Conservation (phyloP, 2,113 vertebrate genomes). For the Lanius collurio region DNA sequence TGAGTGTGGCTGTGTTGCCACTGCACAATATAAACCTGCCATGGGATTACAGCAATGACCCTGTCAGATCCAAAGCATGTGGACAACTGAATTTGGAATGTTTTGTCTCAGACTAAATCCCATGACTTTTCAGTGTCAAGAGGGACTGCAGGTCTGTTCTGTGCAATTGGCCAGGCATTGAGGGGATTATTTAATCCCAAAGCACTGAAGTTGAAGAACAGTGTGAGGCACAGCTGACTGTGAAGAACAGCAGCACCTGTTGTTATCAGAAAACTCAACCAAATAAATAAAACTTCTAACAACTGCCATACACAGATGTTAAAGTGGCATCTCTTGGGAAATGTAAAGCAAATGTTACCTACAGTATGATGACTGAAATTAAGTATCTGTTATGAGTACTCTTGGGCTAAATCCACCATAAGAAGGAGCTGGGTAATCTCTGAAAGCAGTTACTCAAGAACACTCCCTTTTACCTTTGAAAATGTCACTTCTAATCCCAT, state of each 20-base stretch:
- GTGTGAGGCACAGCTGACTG: background rate
- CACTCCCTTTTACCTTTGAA: accelerated
- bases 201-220: background rate
- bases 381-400: background rate
- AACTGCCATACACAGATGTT: background rate
- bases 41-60: background rate
- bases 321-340: background rate
- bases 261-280: background rate
- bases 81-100: background rate
- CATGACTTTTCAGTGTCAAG: background rate
- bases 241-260: background rate
- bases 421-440: background rate
- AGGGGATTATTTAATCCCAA: background rate
- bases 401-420: background rate
- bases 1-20: background rate
- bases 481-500: background rate
- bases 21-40: background rate
- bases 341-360: background rate
- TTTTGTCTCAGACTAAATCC: background rate
- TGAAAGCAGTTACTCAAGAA: background rate
- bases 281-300: background rate
- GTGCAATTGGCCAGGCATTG: background rate
- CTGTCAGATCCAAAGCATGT: background rate
- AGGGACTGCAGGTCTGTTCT: background rate
- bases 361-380: background rate